Evolutionary conservation across 2,888 invertebrate species (phyloP).

Genomic region (Parochlus steinenii): DNA sequence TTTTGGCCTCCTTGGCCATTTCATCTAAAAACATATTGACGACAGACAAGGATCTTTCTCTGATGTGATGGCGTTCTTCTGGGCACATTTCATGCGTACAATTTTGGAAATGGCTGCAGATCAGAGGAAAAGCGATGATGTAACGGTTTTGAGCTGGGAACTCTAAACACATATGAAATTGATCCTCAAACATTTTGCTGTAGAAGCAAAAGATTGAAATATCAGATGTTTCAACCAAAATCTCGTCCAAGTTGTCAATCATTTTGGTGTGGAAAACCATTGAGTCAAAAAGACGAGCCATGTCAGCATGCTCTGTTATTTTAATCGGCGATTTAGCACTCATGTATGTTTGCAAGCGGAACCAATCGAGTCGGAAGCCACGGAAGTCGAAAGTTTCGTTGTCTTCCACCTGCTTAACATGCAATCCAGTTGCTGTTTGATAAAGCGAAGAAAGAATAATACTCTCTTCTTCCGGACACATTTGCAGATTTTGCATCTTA

Average conservation of each 20-base stretch:
- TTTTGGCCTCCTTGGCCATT: conserved; percentile 97
- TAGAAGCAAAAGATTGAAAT: conserved; percentile 96
- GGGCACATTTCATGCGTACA: conserved; percentile 97
- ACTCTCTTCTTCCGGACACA: conserved; percentile 88
- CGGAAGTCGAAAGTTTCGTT: conserved; percentile 92
- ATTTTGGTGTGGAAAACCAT: conserved; percentile 95
- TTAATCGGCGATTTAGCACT: conserved; percentile 65
- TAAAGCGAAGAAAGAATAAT: conserved; percentile 84
- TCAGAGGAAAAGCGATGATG: conserved; percentile 92
- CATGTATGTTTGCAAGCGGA: conserved; percentile 85
- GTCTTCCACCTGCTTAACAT: conserved; percentile 90
- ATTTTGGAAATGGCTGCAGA: conserved; percentile 95
- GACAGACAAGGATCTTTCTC: conserved; percentile 86
- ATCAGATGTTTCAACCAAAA: conserved; percentile 92
- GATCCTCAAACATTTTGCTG: conserved; percentile 90
- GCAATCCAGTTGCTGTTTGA: conserved; percentile 68
- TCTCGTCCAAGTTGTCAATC: conserved; percentile 94
- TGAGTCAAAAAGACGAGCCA: conserved; percentile 86
- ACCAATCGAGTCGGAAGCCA: conserved; percentile 93
- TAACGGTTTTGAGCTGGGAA: conserved; percentile 97
- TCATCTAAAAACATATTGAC: conserved; percentile 97
- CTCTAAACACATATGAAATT: conserved; percentile 96
- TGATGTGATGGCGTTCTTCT: conserved; percentile 92
- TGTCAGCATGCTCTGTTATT: conserved; percentile 66
- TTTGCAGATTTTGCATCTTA: conserved; percentile 64